A percentile compares a stretch with the other conserved stretches of the same genome.
Evolutionary conservation across 2,888 invertebrate genomes (phyloP).

Genomic region (Drosophila nigritarsus): DNA sequence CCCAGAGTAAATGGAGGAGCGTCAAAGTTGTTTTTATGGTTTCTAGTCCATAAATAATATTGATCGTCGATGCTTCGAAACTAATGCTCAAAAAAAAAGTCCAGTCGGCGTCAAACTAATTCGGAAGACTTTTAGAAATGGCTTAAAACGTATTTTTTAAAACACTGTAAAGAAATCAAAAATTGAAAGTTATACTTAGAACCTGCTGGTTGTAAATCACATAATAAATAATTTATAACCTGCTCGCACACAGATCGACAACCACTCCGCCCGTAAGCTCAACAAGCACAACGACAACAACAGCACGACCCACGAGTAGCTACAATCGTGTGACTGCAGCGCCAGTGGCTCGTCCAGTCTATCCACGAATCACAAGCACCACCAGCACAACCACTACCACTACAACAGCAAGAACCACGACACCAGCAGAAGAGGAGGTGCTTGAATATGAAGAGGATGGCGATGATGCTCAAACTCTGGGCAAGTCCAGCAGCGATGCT

Average conservation of each 20-base stretch:
- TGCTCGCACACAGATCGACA: conserved; percentile 82
- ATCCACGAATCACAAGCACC: conserved; percentile 71
- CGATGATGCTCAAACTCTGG: conserved; percentile 73
- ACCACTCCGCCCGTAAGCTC: conserved; percentile 86
- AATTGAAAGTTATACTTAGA: no score
- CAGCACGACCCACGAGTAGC: conserved; percentile 84
- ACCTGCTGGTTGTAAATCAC: neutral
- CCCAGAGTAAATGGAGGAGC: neutral
- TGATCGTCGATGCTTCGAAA: no score
- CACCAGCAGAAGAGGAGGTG: conserved; percentile 86
- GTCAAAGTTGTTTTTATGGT: neutral
- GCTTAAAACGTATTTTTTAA: no score
- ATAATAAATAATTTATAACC: neutral
- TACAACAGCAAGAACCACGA: conserved; percentile 84
- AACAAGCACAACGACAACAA: conserved; percentile 85
- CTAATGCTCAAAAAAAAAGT: no score
- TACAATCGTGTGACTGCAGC: conserved; percentile 85
- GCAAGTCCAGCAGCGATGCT: conserved; percentile 69
- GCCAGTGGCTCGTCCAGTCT: conserved; percentile 83
- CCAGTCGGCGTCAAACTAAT: no score
- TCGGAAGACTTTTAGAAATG: no score
- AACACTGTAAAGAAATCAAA: no score
- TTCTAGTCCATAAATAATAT: neutral
- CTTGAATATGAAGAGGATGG: conserved; percentile 86
- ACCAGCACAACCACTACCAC: conserved; percentile 83